Conservation (phyloP, 2,113 vertebrate genomes). For the Dipodomys merriami region DNA sequence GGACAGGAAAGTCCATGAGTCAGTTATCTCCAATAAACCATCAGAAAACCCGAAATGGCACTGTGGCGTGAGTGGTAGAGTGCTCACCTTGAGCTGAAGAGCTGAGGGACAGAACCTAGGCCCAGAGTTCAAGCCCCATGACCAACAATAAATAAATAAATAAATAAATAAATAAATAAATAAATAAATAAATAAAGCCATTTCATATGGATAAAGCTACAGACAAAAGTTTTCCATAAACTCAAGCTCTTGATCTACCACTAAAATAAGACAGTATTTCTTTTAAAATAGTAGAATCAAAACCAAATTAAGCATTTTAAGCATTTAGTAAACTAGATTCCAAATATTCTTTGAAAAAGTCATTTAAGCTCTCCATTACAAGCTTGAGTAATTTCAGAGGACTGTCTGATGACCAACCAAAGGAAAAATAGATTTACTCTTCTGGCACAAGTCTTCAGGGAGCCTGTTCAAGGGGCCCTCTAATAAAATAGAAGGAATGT, state of each 20-base stretch:
- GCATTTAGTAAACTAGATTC: constrained; percentile 3
- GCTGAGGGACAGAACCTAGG: no score
- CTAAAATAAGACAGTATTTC: not conserved
- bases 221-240: constrained; percentile 21
- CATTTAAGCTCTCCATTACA: not conserved
- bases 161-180: no score
- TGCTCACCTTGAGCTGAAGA: no score
- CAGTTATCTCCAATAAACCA: no score
- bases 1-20: no score
- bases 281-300: constrained; percentile 21
- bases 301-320: constrained; percentile 32
- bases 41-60: no score
- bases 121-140: no score
- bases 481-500: not conserved
- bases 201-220: not conserved
- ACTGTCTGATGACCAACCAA: not conserved
- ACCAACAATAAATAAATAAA: no score
- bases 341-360: not conserved
- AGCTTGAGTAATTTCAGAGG: not conserved
- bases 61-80: no score
- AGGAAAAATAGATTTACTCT: not conserved
- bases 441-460: not conserved
- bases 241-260: not conserved
- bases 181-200: no score
- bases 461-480: not conserved